These are phyloP conservation scores for Cliona cf. orientalis DNA, from an alignment of 37 sponge, comb jelly and placozoan genomes.

Conservation along the genomic window DNA sequence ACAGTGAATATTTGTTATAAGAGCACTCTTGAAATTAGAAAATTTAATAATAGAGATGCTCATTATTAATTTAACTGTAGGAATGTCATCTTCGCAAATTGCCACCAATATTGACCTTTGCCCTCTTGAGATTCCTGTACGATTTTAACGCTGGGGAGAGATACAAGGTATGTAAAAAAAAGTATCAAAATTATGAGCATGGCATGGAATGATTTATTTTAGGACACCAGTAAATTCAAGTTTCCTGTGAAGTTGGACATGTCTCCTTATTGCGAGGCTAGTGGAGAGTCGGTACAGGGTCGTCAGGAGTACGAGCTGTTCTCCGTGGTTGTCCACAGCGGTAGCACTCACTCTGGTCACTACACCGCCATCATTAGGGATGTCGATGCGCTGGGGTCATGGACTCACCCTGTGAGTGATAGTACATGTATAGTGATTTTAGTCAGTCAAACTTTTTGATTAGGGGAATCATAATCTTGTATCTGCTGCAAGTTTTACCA, in stretches of 20 bases:
- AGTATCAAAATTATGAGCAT: neutral
- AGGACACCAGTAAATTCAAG: constrained; percentile 78
- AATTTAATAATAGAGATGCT: too few relatives aligned
- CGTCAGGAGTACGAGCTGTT: constrained; percentile 74
- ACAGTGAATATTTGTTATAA: too few relatives aligned
- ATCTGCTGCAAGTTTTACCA: too few relatives aligned
- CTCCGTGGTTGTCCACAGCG: constrained; percentile 94
- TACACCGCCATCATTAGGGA: constrained; percentile 88
- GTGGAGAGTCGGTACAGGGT: neutral
- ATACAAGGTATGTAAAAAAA: constrained; percentile 66
- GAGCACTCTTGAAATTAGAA: too few relatives aligned
- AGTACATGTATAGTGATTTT: neutral
- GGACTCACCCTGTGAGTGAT: constrained; percentile 78
- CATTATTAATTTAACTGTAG: constrained; percentile 33
- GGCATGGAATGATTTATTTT: neutral
- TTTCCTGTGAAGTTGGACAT: constrained; percentile 89
- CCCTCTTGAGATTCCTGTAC: constrained; percentile 88
- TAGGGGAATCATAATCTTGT: neutral
- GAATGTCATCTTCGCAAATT: constrained; percentile 69
- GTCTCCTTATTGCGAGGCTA: constrained; percentile 72
- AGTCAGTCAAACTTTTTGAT: neutral
- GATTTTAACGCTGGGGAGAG: constrained; percentile 84
- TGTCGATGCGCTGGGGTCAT: constrained; percentile 73
- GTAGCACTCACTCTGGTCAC: constrained; percentile 93
- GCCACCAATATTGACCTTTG: constrained; percentile 84